A percentile compares a stretch with the other conserved stretches of the same genome.
These are phyloP conservation scores for Nineta flava DNA, from an alignment of 2,888 invertebrate genomes.

Conservation along the genomic window DNA sequence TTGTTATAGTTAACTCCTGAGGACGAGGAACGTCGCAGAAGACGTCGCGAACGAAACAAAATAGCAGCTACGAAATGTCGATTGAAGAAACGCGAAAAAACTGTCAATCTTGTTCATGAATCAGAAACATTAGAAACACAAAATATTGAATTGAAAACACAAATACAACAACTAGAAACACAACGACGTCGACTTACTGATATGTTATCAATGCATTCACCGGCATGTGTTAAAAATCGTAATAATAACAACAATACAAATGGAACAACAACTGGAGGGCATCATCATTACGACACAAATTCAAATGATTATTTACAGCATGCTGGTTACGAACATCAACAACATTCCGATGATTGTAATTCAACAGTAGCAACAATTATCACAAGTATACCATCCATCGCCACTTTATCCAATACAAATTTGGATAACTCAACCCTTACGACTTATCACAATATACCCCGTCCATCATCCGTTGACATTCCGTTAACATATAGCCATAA, in stretches of 20 bases:
- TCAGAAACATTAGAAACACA: slow-evolving; percentile 73
- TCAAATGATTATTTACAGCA: slow-evolving; percentile 6
- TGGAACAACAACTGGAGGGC: background rate
- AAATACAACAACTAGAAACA: slow-evolving; percentile 66
- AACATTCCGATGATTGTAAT: slow-evolving; percentile 20
- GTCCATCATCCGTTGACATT: slow-evolving; percentile 20
- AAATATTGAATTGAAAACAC: slow-evolving; percentile 68
- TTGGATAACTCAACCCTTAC: slow-evolving; percentile 11
- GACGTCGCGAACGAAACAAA: slow-evolving; percentile 81
- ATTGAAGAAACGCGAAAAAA: slow-evolving; percentile 82
- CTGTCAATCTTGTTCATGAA: slow-evolving; percentile 70
- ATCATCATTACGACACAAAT: slow-evolving; percentile 4
- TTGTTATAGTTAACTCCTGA: slow-evolving; percentile 67
- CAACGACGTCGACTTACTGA: slow-evolving; percentile 63
- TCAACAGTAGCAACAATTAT: slow-evolving; percentile 22
- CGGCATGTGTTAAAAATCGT: slow-evolving; percentile 40
- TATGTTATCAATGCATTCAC: slow-evolving; percentile 59
- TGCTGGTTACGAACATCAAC: slow-evolving; percentile 5
- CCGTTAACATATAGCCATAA: slow-evolving; percentile 8
- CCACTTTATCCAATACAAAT: slow-evolving; percentile 10
- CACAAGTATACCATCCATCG: background rate
- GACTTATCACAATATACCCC: slow-evolving; percentile 18
- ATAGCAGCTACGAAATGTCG: slow-evolving; percentile 90
- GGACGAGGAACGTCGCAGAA: slow-evolving; percentile 73
- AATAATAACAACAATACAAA: slow-evolving; percentile 5